Base-by-base conservation (phyloP, 2,888 invertebrate genomes). In the Lepas anatifera region DNA sequence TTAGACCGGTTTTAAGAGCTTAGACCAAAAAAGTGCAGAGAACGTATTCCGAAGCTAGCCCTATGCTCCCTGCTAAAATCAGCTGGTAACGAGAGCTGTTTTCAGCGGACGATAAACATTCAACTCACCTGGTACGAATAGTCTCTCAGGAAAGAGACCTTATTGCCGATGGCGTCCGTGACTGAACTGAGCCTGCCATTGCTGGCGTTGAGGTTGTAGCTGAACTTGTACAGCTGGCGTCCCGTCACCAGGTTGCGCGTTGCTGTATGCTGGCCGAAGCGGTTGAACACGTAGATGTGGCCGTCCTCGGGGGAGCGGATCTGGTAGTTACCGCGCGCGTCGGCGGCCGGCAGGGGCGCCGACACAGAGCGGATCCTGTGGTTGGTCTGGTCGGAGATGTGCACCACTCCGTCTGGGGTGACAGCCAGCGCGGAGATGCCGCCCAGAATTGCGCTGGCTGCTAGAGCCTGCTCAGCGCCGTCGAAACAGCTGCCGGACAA, bases 171-270 rank as follows among this genome's bases (percentile, higher is more conserved):
- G 0, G 94, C 90, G 78, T 96, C 96, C 0, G 93, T 93, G 0
- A 98, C 94, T 0, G 92, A 91, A 77, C 92, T 92, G 29, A 98
- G 83, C 78, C 94, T 95, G 0, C 97, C 97, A 77, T 94, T 95
- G 77, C 93, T 95, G 0, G 96, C 96, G 78, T 96, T 96, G 0
- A 96, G 94, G 75, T 94, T 95, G 81, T 98, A 98, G 0, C 94
- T 90, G 78, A 97, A 98, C 3, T 91, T 87, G 79, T 95, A 97
- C 74, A 92, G 89, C 4, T 89, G 92, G 80, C 94, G 93, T 0
- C 93, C 94, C 0, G 96, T 96, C n/a, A 97, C 82, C 72, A 98
- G 95, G 78, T 95, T 95, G 75, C 89, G 89, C 0, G 96, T 97
- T 70, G 91, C 89, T 4, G 94, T 87, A 78, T 98, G 98, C 78